Evolutionary conservation across 2,113 vertebrate species (phyloP), one percentile per base, ranked within the genome.

Genomic region (Paracanthobrama guichenoti): DNA sequence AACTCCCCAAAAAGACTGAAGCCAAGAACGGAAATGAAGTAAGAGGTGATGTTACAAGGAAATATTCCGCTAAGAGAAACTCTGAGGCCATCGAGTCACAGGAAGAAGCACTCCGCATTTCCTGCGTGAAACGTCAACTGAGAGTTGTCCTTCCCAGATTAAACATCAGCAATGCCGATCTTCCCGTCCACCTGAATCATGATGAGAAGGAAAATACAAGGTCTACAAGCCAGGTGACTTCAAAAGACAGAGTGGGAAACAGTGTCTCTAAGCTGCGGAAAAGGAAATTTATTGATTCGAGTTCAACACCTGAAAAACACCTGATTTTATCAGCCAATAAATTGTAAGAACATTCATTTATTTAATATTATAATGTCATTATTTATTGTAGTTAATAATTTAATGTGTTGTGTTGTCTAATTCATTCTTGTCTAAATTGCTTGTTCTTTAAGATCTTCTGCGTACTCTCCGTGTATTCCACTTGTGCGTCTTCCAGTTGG

Each of bases 321-420:
- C 24, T 53, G 79, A 28, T 59, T 1, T 35, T 73, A 66, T 71
- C 48, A 8, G 85, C 85, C 11, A 86, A 94, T 84, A 93, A 93
- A 91, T 91, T 92, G 94, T 95, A 92, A 94, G 94, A 81, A 53
- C 71, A 60, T 42, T 20, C 35, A 46, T 44, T 42, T 44, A 44
- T 14, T 24, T 16, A 14, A 72, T 71, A 14, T 46, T 46, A 46
- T 1, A 14, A n/a, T 44, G 35, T 4, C 9, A n/a, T n/a, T 22
- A 59, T 22, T 71, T 72, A 39, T 75, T 44, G 18, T 20, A 20
- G 18, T 55, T 55, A 55, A 13, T 50, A 7, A 35, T 66, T 3
- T 67, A 67, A 8, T 55, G 14, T 39, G 39, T 39, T 39, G 39
- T 44, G 10, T 64, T 35, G 8, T 13, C 3, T 74, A 11, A 57